Conservation (phyloP, 2,797 vertebrate genomes). For the Lacerta agilis region DNA sequence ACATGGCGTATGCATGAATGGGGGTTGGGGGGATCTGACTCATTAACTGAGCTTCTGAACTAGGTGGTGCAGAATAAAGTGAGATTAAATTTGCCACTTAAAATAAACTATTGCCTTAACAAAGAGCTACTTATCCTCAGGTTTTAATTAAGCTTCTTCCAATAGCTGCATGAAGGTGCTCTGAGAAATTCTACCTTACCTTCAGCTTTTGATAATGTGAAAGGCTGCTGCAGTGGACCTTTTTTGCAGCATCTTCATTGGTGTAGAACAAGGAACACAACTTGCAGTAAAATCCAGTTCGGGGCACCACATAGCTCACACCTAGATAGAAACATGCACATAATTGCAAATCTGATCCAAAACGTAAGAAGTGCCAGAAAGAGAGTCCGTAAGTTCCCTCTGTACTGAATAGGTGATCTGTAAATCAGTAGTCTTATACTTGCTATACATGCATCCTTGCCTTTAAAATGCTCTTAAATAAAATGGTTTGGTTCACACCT, state of each 20-base stretch:
- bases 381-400: slow-evolving; percentile 58
- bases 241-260: slow-evolving; percentile 94
- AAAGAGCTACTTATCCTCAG: background rate
- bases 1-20: background rate
- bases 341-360: slow-evolving; percentile 67
- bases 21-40: background rate
- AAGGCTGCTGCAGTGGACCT: slow-evolving; percentile 94
- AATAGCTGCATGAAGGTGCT: slow-evolving; percentile 28
- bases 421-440: background rate
- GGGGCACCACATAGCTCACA: slow-evolving; percentile 91
- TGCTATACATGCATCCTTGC: background rate
- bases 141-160: background rate
- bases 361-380: slow-evolving; percentile 57
- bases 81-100: background rate
- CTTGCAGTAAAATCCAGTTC: slow-evolving; percentile 96
- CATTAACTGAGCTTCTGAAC: background rate
- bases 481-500: background rate
- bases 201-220: slow-evolving; percentile 95
- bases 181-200: slow-evolving; percentile 81
- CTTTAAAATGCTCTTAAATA: slow-evolving; percentile 22
- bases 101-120: background rate
- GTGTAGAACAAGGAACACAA: slow-evolving; percentile 97
- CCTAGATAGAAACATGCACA: slow-evolving; percentile 82
- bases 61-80: background rate
- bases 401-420: slow-evolving; percentile 48